Conservation (phyloP, 2,113 vertebrate genomes). For the Pterocles orientalis region DNA sequence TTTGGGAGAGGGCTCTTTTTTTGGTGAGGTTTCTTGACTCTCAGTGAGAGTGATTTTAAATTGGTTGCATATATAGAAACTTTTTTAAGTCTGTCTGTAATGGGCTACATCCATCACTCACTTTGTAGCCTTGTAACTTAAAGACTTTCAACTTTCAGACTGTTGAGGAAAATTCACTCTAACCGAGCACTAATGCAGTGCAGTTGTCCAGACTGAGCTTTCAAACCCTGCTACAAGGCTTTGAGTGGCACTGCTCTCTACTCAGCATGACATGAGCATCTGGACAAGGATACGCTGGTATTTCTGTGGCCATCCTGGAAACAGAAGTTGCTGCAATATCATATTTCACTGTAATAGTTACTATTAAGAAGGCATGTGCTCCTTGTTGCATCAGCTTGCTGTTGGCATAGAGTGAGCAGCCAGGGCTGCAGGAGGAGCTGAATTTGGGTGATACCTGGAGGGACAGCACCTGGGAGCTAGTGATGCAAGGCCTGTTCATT, state of each 20-base stretch:
- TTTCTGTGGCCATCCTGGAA: neutral
- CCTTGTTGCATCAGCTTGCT: neutral
- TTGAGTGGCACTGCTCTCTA: neutral
- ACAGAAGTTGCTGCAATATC: neutral
- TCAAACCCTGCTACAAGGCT: slow-evolving; percentile 1
- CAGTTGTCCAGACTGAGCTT: slow-evolving; percentile 18
- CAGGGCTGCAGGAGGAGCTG: neutral
- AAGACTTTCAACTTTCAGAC: slow-evolving; percentile 15
- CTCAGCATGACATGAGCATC: neutral
- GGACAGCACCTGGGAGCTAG: neutral
- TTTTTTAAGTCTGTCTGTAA: slow-evolving; percentile 23
- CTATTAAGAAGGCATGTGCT: neutral
- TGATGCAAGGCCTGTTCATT: neutral
- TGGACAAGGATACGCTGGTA: neutral
- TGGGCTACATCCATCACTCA: slow-evolving; percentile 44
- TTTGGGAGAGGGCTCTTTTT: neutral
- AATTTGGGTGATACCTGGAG: neutral
- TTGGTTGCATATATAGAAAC: neutral
- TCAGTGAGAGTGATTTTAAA: slow-evolving; percentile 47
- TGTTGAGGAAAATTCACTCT: slow-evolving; percentile 39
- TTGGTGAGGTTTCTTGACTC: slow-evolving; percentile 15
- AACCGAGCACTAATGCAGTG: neutral
- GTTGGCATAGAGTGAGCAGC: neutral
- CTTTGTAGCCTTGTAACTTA: slow-evolving; percentile 46
- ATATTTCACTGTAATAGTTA: neutral